These are phyloP conservation scores for Siniperca obscura DNA, from an alignment of 2,797 vertebrate genomes.

Conservation along the genomic window DNA sequence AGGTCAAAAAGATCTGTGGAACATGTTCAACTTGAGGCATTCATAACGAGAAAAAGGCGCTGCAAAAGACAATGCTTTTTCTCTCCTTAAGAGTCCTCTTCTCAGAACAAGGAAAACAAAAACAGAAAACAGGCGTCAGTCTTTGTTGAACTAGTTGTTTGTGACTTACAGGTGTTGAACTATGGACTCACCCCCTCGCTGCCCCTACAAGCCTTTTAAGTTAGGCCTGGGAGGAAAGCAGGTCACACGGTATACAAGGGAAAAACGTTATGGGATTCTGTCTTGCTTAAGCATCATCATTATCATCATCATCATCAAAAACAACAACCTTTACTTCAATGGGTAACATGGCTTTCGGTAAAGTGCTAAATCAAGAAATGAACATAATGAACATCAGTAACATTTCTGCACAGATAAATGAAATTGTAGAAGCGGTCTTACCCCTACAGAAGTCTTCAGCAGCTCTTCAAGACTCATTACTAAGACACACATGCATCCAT, in stretches of 20 bases:
- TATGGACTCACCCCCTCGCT: slow-evolving; percentile 98
- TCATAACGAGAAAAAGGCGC: slow-evolving; percentile 74
- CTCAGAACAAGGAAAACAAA: slow-evolving; percentile 87
- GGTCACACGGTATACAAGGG: slow-evolving; percentile 98
- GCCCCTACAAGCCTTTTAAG: slow-evolving; percentile 99
- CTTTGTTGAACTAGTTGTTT: slow-evolving; percentile 93
- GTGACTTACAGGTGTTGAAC: slow-evolving; percentile 99
- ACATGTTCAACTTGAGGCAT: slow-evolving; percentile 73
- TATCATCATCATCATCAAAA: slow-evolving; percentile 54
- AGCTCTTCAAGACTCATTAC: slow-evolving; percentile 68
- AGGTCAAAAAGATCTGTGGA: slow-evolving; percentile 64
- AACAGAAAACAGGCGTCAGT: slow-evolving; percentile 88
- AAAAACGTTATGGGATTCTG: slow-evolving; percentile 85
- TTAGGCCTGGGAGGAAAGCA: slow-evolving; percentile 99
- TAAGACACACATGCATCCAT: slow-evolving; percentile 41
- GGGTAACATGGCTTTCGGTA: slow-evolving; percentile 73
- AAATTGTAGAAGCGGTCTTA: slow-evolving; percentile 89
- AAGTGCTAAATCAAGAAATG: slow-evolving; percentile 69
- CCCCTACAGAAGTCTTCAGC: slow-evolving; percentile 81
- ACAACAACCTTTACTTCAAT: slow-evolving; percentile 72
- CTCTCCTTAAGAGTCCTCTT: slow-evolving; percentile 84
- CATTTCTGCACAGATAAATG: slow-evolving; percentile 86
- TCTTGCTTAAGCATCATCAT: slow-evolving; percentile 80
- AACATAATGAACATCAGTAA: slow-evolving; percentile 73
- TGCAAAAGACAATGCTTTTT: slow-evolving; percentile 80